These are phyloP conservation scores for Grus americana DNA, from an alignment of 2,113 vertebrate species.

Conservation along the genomic window DNA sequence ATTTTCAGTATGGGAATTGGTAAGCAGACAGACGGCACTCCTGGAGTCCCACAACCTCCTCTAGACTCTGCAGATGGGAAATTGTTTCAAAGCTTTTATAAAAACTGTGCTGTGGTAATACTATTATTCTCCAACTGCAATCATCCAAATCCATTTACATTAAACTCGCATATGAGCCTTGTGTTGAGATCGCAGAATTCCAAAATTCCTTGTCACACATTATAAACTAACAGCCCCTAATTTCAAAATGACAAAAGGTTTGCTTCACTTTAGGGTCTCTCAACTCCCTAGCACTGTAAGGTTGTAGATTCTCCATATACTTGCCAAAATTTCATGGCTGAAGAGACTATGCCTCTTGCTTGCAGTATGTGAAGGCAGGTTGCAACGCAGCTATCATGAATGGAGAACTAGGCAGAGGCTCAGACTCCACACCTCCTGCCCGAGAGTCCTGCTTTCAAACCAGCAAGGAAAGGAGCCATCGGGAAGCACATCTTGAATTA, in stretches of 20 bases:
- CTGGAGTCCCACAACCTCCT: conserved; percentile 64
- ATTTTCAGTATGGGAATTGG: conserved; percentile 64
- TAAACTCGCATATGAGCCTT: not conserved
- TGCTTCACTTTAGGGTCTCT: not conserved
- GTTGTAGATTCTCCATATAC: not conserved
- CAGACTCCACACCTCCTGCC: not conserved
- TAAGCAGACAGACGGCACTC: conserved; percentile 64
- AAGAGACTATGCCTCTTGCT: not conserved
- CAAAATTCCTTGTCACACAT: not conserved
- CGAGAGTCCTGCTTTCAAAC: not conserved
- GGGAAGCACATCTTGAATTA: not conserved
- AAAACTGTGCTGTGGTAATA: not conserved
- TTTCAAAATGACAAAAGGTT: conserved; percentile 7
- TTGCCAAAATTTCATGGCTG: not conserved
- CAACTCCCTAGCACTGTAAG: not conserved
- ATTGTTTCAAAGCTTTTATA: conserved; percentile 42
- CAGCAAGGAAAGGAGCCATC: not conserved
- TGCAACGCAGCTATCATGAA: not conserved
- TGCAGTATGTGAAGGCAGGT: not conserved
- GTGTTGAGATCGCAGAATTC: not conserved
- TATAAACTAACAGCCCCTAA: not conserved
- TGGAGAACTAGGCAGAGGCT: not conserved
- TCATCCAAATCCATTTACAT: conserved; percentile 59
- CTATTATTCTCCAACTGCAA: conserved; percentile 28
- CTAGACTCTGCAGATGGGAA: conserved; percentile 72